These are phyloP conservation scores for Resseliella maxima DNA, from an alignment of 2,888 invertebrate species.

Conservation along the genomic window DNA sequence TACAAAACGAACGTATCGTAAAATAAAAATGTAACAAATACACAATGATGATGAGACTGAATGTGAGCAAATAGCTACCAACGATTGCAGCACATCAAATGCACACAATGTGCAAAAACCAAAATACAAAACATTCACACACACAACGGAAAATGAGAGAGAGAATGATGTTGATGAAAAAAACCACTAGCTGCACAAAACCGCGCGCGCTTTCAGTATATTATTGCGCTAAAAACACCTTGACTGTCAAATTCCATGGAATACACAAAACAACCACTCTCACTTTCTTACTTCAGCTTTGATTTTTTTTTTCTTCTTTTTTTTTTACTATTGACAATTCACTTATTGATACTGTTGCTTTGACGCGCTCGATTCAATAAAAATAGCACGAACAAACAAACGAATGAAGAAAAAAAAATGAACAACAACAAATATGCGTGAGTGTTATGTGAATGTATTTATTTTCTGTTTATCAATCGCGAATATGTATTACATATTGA, in stretches of 20 bases:
- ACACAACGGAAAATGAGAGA: no score
- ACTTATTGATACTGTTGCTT: constrained; percentile 16
- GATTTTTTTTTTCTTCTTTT: not conserved
- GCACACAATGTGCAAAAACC: not conserved
- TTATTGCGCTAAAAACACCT: not conserved
- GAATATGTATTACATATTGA: not conserved
- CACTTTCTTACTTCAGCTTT: not conserved
- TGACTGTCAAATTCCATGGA: not conserved
- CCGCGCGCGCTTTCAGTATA: not conserved
- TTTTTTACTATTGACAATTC: constrained; percentile 19
- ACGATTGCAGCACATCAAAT: not conserved
- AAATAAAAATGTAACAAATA: not conserved
- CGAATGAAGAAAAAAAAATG: not conserved
- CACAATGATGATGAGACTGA: not conserved
- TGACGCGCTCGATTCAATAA: not conserved
- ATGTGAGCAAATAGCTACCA: not conserved
- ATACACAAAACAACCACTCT: constrained; percentile 8
- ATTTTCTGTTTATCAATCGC: constrained; percentile 31
- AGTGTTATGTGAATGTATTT: constrained; percentile 32
- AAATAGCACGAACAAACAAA: not conserved
- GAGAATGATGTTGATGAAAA: constrained; percentile 1
- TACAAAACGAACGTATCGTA: constrained; percentile 26
- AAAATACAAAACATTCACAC: not conserved
- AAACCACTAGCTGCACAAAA: not conserved
- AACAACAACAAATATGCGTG: not conserved